These are phyloP conservation scores for Zaprionus capensis DNA, from an alignment of 1,140 invertebrate species.

Conservation along the genomic window DNA sequence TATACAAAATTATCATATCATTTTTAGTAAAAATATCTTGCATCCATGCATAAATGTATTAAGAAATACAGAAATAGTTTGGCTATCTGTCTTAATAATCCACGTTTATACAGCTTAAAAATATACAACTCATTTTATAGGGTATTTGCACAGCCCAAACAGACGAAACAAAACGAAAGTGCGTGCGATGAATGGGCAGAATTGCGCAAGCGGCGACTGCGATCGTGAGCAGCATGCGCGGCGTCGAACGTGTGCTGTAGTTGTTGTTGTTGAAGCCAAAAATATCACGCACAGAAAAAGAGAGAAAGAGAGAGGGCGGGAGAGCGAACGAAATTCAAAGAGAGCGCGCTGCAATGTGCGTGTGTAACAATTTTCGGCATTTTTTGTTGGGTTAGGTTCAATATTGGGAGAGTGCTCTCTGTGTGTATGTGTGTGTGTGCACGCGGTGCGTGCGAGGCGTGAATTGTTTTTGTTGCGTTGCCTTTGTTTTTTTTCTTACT, in stretches of 20 bases:
- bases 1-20: no score
- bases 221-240: conserved; percentile 61
- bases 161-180: conserved; percentile 62
- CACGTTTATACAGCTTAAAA: neutral
- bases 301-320: conserved; percentile 7
- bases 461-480: conserved; percentile 48
- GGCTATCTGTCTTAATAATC: neutral
- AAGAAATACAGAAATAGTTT: neutral
- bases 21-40: no score
- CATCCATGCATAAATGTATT: no score
- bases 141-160: conserved; percentile 18
- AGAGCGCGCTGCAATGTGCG: conserved; percentile 34
- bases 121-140: neutral
- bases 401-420: conserved; percentile 49
- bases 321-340: conserved; percentile 14
- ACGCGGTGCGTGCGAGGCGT: conserved; percentile 57
- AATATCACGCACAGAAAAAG: conserved; percentile 52
- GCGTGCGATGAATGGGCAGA: conserved; percentile 75
- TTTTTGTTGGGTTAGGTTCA: conserved; percentile 82
- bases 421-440: conserved; percentile 9
- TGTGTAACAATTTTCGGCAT: conserved; percentile 61
- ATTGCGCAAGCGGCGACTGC: conserved; percentile 63
- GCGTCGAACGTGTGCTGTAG: conserved; percentile 29
- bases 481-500: conserved; percentile 17
- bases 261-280: conserved; percentile 58